Conservation (phyloP, 1,140 invertebrate species). For the Manduca sexta region DNA sequence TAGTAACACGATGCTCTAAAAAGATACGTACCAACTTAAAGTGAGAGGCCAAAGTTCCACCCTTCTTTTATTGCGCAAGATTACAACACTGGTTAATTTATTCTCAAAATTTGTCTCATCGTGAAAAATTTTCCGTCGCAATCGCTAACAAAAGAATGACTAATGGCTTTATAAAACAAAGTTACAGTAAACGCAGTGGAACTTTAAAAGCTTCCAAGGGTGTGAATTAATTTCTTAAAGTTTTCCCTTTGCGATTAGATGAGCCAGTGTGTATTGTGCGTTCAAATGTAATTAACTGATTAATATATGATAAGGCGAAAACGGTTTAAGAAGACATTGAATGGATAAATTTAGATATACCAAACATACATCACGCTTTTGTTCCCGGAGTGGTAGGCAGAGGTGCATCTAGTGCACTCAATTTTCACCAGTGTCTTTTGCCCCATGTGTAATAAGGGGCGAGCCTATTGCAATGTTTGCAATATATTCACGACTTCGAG, state of each 20-base stretch:
- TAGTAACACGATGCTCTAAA: not conserved
- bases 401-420: too few relatives aligned
- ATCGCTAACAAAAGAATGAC: constrained; percentile 70
- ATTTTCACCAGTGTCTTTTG: too few relatives aligned
- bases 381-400: too few relatives aligned
- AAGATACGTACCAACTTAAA: not conserved
- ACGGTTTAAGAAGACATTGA: too few relatives aligned
- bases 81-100: constrained; percentile 68
- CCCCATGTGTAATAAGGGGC: too few relatives aligned
- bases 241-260: constrained; percentile 34
- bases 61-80: constrained; percentile 56
- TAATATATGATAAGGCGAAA: too few relatives aligned
- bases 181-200: constrained; percentile 50
- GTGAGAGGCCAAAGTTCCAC: not conserved
- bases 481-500: too few relatives aligned
- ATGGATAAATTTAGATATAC: too few relatives aligned
- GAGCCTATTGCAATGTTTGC: too few relatives aligned
- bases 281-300: not conserved
- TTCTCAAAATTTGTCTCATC: constrained; percentile 70
- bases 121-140: constrained; percentile 66
- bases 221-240: constrained; percentile 61
- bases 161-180: constrained; percentile 68
- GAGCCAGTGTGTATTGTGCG: constrained; percentile 2
- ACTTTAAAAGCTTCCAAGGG: constrained; percentile 63
- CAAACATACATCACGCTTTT: too few relatives aligned